Conservation (phyloP, 2,113 vertebrate species). For the Silurus glanis region DNA sequence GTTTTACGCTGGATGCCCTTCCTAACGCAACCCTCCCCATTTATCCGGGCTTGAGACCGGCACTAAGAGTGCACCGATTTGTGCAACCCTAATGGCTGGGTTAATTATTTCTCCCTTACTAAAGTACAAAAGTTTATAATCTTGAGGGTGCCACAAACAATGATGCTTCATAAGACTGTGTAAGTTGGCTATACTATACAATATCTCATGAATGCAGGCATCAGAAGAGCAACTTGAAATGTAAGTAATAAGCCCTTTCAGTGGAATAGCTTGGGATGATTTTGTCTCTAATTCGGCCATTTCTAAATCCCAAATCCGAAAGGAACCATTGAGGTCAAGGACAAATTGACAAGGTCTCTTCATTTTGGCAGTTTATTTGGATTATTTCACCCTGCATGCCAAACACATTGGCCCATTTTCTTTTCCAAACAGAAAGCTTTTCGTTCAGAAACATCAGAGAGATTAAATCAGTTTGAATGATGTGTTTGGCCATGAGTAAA, state of each 20-base stretch:
- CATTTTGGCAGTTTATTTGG: neutral
- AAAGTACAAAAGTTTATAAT: neutral
- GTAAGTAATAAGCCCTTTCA: neutral
- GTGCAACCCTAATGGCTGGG: too few relatives aligned
- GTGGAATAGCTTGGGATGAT: neutral
- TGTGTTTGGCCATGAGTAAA: neutral
- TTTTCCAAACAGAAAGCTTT: neutral
- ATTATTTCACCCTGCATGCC: constrained; percentile 7
- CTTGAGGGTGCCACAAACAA: neutral
- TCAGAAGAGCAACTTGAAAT: neutral
- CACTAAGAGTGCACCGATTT: too few relatives aligned
- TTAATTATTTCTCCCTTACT: constrained; percentile 6
- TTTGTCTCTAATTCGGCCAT: neutral
- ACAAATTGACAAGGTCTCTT: constrained; percentile 19
- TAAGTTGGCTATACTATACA: neutral
- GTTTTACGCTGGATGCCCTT: too few relatives aligned
- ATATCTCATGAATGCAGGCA: neutral
- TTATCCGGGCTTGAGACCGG: too few relatives aligned
- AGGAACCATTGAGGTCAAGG: constrained; percentile 21
- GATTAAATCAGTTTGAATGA: constrained; percentile 19
- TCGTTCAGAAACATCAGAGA: constrained; percentile 7
- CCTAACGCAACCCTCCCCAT: too few relatives aligned
- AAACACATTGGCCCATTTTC: neutral
- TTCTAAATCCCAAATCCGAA: neutral
- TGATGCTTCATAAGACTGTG: neutral